phyloP scores from a whole-genome alignment of 1,140 invertebrate genomes.

The Drosophila murphyi region DNA sequence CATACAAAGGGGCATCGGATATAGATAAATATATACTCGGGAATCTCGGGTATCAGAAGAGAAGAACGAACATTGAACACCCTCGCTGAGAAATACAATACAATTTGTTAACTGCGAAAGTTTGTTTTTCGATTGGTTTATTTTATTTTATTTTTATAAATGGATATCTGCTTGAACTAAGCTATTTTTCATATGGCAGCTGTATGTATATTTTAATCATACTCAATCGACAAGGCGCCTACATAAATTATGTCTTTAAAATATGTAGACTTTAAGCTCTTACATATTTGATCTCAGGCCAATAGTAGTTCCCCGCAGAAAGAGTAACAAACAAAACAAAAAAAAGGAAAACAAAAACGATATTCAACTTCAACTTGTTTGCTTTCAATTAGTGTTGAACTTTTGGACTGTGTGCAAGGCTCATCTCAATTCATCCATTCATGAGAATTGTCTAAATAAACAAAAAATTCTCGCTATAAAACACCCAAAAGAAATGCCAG shows the following conservation, averaged over 20 bases:
- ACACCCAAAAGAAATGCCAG: constrained; percentile 39
- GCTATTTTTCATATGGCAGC: too few relatives aligned
- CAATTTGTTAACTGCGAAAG: too few relatives aligned
- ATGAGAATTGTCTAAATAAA: constrained; percentile 77
- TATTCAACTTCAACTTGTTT: constrained; percentile 57
- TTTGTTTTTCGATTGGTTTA: too few relatives aligned
- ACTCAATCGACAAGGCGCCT: not conserved
- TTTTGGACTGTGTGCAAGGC: constrained; percentile 50
- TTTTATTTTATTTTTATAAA: too few relatives aligned
- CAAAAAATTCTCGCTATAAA: constrained; percentile 63
- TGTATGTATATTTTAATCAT: not conserved
- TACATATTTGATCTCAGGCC: too few relatives aligned
- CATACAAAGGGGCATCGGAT: not conserved
- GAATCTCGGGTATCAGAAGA: not conserved
- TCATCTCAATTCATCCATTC: constrained; percentile 26
- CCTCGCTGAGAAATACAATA: not conserved
- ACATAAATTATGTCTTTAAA: not conserved
- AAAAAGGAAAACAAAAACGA: not conserved
- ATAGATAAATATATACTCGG: not conserved
- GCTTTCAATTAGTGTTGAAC: constrained; percentile 76
- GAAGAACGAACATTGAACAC: not conserved
- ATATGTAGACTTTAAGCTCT: not conserved
- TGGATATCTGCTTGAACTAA: too few relatives aligned
- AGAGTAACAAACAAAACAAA: not conserved
- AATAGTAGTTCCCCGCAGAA: not conserved